A percentile compares a stretch with the other conserved stretches of the same genome.
Conservation (phyloP, 2,888 invertebrate genomes). For the Drosophila crucigera region DNA sequence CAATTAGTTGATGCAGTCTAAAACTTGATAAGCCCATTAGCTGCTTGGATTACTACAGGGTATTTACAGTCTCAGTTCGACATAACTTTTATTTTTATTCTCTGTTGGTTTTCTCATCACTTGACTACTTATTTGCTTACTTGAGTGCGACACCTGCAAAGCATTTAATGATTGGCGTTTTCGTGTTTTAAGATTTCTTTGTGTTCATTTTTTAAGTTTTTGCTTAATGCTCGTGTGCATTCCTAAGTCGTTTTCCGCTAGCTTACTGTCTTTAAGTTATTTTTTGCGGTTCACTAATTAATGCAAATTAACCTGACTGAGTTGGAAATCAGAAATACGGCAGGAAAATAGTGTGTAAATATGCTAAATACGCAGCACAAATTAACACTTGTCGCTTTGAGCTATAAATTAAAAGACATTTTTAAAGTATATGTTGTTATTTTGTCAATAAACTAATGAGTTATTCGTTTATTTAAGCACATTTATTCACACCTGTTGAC, state of each 20-base stretch:
- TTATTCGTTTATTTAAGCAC: constrained; percentile 20
- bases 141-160: constrained; percentile 47
- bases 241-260: constrained; percentile 11
- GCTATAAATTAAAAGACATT: constrained; percentile 14
- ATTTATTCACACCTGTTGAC: constrained; percentile 60
- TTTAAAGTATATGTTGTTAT: neutral
- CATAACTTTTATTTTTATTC: neutral
- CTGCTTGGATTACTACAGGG: constrained; percentile 1
- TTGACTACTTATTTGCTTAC: constrained; percentile 20
- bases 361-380: constrained; percentile 28
- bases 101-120: constrained; percentile 7
- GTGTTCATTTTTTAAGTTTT: constrained; percentile 8
- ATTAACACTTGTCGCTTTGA: constrained; percentile 18
- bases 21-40: neutral
- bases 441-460: constrained; percentile 16
- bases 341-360: constrained; percentile 3
- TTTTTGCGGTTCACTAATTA: constrained; percentile 21
- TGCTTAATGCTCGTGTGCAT: constrained; percentile 21
- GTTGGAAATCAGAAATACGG: constrained; percentile 21
- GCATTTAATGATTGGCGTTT: constrained; percentile 41
- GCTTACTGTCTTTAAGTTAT: constrained; percentile 18
- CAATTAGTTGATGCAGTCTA: neutral
- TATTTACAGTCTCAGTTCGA: neutral
- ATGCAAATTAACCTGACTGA: constrained; percentile 54
- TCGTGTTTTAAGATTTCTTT: constrained; percentile 25